Evolutionary conservation across 2,888 invertebrate species (phyloP).

Genomic region (Lasioglossum villosulum): DNA sequence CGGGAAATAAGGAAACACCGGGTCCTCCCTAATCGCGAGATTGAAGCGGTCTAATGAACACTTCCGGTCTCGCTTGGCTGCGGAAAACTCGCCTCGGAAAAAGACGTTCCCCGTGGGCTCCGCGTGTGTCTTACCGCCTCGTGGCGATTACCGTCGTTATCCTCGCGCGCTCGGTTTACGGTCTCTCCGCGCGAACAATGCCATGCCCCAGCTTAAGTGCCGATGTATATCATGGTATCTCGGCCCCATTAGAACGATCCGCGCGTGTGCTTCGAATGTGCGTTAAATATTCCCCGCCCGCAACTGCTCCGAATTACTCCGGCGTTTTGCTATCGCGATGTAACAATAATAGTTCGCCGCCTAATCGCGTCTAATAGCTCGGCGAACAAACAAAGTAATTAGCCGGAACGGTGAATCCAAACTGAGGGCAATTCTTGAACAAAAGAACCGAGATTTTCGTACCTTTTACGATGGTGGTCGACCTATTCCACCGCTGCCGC

Average conservation of each 20-base stretch:
- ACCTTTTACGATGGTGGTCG: background rate
- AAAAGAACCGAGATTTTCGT: slow-evolving; percentile 6
- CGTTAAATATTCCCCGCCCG: slow-evolving; percentile 66
- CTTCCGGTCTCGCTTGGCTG: background rate
- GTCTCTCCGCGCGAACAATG: slow-evolving; percentile 46
- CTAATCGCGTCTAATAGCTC: slow-evolving; percentile 13
- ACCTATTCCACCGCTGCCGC: background rate
- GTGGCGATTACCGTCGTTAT: slow-evolving; percentile 48
- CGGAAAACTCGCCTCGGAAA: background rate
- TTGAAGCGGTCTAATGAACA: slow-evolving; percentile 34
- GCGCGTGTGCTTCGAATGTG: slow-evolving; percentile 57
- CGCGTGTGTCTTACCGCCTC: background rate
- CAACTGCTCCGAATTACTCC: slow-evolving; percentile 57
- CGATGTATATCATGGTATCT: slow-evolving; percentile 46
- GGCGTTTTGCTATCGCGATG: slow-evolving; percentile 8
- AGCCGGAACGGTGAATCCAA: background rate
- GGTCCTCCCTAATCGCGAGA: background rate
- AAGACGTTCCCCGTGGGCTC: background rate
- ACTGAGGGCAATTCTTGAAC: background rate
- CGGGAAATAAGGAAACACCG: background rate
- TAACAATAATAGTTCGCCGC: slow-evolving; percentile 10
- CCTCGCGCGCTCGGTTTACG: slow-evolving; percentile 31
- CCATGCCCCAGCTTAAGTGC: slow-evolving; percentile 60
- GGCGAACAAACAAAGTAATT: background rate
- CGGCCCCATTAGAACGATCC: slow-evolving; percentile 55